These are phyloP conservation scores for Ficedula albicollis DNA, from an alignment of 2,797 vertebrate species.

Conservation along the genomic window DNA sequence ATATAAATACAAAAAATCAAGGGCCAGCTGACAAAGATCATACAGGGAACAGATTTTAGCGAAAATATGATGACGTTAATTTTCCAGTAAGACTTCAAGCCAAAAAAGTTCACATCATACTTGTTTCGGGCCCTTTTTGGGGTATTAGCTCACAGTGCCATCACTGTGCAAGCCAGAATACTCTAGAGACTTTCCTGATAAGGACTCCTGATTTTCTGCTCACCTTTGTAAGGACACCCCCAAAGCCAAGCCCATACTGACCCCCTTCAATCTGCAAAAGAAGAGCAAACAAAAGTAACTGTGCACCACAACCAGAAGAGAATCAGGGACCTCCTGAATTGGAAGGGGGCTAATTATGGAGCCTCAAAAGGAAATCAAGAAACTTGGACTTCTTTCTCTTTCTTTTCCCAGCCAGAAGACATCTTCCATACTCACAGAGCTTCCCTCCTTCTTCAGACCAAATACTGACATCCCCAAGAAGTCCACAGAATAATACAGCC, in stretches of 20 bases:
- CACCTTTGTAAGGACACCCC: neutral
- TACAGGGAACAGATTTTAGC: neutral
- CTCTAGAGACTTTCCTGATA: neutral
- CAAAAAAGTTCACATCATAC: neutral
- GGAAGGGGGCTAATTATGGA: neutral
- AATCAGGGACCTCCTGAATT: neutral
- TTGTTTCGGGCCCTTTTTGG: neutral
- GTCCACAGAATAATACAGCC: neutral
- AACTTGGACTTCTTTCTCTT: neutral
- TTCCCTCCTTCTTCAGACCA: neutral
- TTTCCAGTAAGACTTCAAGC: neutral
- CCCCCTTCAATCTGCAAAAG: neutral
- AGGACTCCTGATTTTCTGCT: neutral
- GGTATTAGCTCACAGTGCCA: neutral
- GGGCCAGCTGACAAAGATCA: neutral
- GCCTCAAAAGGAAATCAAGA: neutral
- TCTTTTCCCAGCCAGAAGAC: neutral
- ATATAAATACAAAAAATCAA: neutral
- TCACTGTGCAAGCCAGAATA: rapidly evolving
- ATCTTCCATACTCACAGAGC: neutral
- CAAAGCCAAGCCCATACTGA: neutral
- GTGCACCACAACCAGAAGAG: neutral
- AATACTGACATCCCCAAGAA: neutral
- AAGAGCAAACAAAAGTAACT: neutral
- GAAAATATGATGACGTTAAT: neutral